A percentile compares a stretch with the other conserved stretches of the same genome.
Conservation (phyloP, 2,888 invertebrate genomes). For the Tipula unca region DNA sequence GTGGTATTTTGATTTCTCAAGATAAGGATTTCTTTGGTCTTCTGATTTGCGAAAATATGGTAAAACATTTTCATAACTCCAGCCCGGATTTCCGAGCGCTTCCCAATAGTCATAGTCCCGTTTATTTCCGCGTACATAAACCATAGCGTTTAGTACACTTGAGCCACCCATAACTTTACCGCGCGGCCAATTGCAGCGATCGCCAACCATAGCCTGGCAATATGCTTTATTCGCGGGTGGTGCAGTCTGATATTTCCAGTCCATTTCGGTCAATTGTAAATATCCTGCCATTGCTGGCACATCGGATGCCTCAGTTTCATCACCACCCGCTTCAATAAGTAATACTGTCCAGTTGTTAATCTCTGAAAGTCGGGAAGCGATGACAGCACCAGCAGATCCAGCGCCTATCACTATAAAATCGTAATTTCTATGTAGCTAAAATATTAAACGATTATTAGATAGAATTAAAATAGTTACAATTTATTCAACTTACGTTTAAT, state of each 20-base stretch:
- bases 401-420: constrained; percentile 83
- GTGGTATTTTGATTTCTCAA: constrained; percentile 66
- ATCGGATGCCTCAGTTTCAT: constrained; percentile 83
- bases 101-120: constrained; percentile 86
- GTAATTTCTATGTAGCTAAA: constrained; percentile 65
- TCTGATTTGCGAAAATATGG: constrained; percentile 83
- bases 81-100: constrained; percentile 70
- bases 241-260: constrained; percentile 88
- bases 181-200: constrained; percentile 84
- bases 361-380: constrained; percentile 76
- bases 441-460: neutral
- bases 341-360: constrained; percentile 73
- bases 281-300: constrained; percentile 79
- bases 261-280: constrained; percentile 74
- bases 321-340: constrained; percentile 76
- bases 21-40: constrained; percentile 77
- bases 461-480: neutral
- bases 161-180: constrained; percentile 86
- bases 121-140: constrained; percentile 81
- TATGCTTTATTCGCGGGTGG: constrained; percentile 69
- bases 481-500: constrained; percentile 52
- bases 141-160: constrained; percentile 84
- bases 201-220: constrained; percentile 79
- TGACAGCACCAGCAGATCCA: constrained; percentile 82
- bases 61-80: constrained; percentile 74